phyloP scores from a whole-genome alignment of 2,797 vertebrate genomes.

The Nothura maculosa region DNA sequence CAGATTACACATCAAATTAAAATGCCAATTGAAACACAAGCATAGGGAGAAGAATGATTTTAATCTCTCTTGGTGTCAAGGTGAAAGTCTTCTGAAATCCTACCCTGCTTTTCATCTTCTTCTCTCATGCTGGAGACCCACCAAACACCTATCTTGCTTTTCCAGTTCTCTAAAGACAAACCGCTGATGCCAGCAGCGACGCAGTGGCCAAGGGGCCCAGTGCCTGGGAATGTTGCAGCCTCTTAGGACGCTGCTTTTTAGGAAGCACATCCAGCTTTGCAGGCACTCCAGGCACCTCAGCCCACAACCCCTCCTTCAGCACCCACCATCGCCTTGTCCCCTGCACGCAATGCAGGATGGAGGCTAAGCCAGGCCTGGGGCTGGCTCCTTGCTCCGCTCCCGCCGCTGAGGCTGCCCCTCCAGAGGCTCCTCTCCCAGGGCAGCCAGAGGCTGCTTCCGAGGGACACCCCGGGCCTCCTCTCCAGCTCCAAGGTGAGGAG shows the following conservation, averaged over 20 bases:
- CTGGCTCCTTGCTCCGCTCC: neutral
- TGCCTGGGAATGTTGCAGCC: fast-evolving
- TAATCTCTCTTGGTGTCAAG: neutral
- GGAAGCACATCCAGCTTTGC: neutral
- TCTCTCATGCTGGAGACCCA: neutral
- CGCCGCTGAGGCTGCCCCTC: slow-evolving; percentile 6
- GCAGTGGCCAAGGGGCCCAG: neutral
- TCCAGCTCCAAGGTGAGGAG: too few relatives aligned
- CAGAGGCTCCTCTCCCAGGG: neutral
- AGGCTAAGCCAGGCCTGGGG: neutral
- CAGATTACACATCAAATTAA: neutral
- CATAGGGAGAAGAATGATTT: neutral
- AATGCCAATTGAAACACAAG: neutral
- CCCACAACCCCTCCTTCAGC: fast-evolving
- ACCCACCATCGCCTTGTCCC: fast-evolving
- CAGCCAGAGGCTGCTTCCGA: neutral
- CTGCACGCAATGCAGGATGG: neutral
- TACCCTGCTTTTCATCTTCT: neutral
- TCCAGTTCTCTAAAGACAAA: neutral
- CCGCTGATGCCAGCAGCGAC: neutral
- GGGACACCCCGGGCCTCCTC: neutral
- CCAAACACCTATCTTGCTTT: neutral
- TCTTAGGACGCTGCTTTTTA: neutral
- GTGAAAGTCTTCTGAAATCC: neutral
- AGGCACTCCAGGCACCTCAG: neutral